Percentiles rank a stretch among this genome's conserved stretches.
Conservation (phyloP, 2,888 invertebrate genomes). For the Eupithecia inturbata region DNA sequence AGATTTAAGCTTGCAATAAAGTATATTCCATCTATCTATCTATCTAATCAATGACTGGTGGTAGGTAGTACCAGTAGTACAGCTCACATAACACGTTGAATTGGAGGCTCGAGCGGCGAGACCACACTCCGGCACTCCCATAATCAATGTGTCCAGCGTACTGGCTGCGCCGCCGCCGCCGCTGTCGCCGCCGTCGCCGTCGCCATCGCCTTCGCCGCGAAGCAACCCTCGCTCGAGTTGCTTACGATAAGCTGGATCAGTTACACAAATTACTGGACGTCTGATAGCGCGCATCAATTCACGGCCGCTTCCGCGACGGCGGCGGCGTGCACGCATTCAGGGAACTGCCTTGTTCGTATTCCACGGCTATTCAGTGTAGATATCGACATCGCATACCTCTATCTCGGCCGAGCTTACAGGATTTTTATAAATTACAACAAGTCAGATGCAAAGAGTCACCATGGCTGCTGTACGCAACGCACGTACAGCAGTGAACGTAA, state of each 20-base stretch:
- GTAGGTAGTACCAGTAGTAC: neutral
- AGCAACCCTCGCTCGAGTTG: conserved; percentile 16
- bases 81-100: conserved; percentile 21
- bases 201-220: neutral
- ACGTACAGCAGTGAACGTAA: neutral
- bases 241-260: conserved; percentile 33
- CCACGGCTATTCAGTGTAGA: neutral
- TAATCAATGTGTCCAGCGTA: neutral
- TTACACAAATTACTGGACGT: conserved; percentile 32
- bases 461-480: neutral
- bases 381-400: neutral
- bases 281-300: conserved; percentile 35
- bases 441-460: neutral
- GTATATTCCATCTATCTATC: too few species aligned
- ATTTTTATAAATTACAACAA: neutral
- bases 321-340: conserved; percentile 11
- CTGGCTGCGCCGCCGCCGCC: conserved; percentile 1
- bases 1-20: too few species aligned
- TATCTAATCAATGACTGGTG: neutral
- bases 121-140: neutral
- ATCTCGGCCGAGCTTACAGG: too few species aligned
- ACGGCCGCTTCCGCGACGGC: conserved; percentile 14
- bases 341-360: neutral
- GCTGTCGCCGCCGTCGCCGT: neutral
- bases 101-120: conserved; percentile 13